A percentile compares a stretch with the other conserved stretches of the same genome.
phyloP scores from a whole-genome alignment of 53 echinoderm and acorn worm genomes.

The Apostichopus leukothele region DNA sequence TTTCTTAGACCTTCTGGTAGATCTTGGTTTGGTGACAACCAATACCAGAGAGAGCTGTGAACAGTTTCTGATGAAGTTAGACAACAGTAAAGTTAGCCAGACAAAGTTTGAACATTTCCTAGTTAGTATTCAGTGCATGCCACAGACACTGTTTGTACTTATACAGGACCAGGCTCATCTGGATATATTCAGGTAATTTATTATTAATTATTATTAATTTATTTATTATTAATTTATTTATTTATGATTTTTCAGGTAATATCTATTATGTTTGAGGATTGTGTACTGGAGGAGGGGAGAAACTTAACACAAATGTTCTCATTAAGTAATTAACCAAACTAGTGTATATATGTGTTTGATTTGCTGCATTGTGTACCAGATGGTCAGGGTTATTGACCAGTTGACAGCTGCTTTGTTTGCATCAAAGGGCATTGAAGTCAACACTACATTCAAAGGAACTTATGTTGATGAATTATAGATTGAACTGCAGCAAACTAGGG shows the following conservation, averaged over 20 bases:
- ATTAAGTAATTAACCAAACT: too few relatives aligned
- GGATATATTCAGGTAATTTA: conserved; percentile 6
- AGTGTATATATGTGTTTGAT: too few relatives aligned
- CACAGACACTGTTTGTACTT: conserved; percentile 89
- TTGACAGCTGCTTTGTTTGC: too few relatives aligned
- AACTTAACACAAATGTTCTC: too few relatives aligned
- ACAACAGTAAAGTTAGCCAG: conserved; percentile 67
- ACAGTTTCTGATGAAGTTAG: conserved; percentile 88
- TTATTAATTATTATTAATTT: neutral
- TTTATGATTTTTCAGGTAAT: neutral
- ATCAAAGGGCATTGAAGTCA: too few relatives aligned
- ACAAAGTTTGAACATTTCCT: conserved; percentile 84
- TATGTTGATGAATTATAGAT: too few relatives aligned
- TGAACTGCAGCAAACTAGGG: too few relatives aligned
- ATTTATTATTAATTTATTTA: too few relatives aligned
- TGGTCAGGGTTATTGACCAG: too few relatives aligned
- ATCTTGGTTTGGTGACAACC: conserved; percentile 70
- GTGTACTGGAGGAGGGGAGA: neutral
- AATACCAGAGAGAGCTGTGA: conserved; percentile 57
- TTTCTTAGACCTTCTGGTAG: conserved; percentile 68
- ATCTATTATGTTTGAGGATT: neutral
- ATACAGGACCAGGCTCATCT: conserved; percentile 80
- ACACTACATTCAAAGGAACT: too few relatives aligned
- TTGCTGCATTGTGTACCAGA: too few relatives aligned
- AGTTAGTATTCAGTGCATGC: conserved; percentile 75